These are phyloP conservation scores for Musca domestica DNA, from an alignment of 1,140 invertebrate species.

Conservation along the genomic window DNA sequence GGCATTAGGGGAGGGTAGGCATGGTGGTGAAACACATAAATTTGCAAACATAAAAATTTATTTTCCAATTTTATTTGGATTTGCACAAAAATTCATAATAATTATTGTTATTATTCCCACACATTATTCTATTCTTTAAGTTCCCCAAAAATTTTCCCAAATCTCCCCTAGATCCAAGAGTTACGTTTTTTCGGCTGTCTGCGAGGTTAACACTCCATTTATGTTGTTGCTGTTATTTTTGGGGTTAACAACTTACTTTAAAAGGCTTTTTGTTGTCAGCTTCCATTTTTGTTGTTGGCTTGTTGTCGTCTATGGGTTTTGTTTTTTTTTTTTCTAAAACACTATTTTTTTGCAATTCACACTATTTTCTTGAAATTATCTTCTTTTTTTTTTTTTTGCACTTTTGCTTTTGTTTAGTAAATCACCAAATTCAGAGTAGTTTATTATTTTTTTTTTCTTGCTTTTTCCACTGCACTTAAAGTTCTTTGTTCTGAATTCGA, in stretches of 20 bases:
- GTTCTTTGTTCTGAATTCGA: background rate
- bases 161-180: too few species aligned
- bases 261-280: slow-evolving; percentile 28
- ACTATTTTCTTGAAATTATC: background rate
- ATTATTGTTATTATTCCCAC: too few species aligned
- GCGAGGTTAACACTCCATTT: too few species aligned
- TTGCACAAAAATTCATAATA: too few species aligned
- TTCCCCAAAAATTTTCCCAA: too few species aligned
- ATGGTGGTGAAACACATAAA: too few species aligned
- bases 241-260: slow-evolving; percentile 24
- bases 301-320: background rate
- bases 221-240: too few species aligned
- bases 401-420: background rate
- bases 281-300: slow-evolving; percentile 24
- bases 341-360: slow-evolving; percentile 5
- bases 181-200: too few species aligned
- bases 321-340: slow-evolving; percentile 11
- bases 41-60: too few species aligned
- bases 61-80: too few species aligned
- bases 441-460: slow-evolving; percentile 1
- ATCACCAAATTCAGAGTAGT: background rate
- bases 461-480: background rate
- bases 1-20: too few species aligned
- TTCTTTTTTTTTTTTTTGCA: background rate
- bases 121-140: too few species aligned